Evolutionary conservation across 2,888 invertebrate genomes (phyloP).

Genomic region (Agrotis puta): DNA sequence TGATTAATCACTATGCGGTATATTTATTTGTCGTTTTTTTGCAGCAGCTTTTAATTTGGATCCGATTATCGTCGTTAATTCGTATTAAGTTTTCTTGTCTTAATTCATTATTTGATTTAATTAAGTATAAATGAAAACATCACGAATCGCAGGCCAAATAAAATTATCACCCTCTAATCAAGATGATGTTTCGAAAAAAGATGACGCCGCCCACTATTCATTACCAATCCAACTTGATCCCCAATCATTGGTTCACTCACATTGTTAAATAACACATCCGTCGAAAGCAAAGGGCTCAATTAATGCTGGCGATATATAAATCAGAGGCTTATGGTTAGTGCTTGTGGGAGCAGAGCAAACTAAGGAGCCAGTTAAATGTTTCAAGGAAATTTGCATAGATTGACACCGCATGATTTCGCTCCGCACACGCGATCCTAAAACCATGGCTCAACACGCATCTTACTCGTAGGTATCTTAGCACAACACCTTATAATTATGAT

Average conservation of each 20-base stretch:
- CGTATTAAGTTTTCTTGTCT: background rate
- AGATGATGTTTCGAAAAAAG: constrained; percentile 65
- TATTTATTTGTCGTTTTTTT: background rate
- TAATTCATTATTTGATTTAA: constrained; percentile 27
- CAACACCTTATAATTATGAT: constrained; percentile 76
- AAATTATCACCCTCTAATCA: constrained; percentile 67
- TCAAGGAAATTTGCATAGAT: constrained; percentile 91
- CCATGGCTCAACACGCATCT: constrained; percentile 71
- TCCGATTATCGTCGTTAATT: background rate
- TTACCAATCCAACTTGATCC: constrained; percentile 71
- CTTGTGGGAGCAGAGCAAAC: constrained; percentile 81
- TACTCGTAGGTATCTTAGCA: constrained; percentile 70
- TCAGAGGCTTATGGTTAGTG: constrained; percentile 79
- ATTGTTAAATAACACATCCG: constrained; percentile 63
- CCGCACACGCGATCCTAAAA: constrained; percentile 78
- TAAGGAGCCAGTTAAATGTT: constrained; percentile 87
- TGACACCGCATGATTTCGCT: constrained; percentile 84
- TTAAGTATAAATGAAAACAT: constrained; percentile 51
- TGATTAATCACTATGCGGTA: background rate
- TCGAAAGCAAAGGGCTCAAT: constrained; percentile 70
- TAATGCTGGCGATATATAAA: constrained; percentile 74
- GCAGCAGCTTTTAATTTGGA: constrained; percentile 3
- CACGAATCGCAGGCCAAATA: constrained; percentile 54
- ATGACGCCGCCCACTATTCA: constrained; percentile 72
- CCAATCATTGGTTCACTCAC: constrained; percentile 65